Base-by-base conservation (phyloP, 2,797 vertebrate species). In the Coregonus ussuriensis region DNA sequence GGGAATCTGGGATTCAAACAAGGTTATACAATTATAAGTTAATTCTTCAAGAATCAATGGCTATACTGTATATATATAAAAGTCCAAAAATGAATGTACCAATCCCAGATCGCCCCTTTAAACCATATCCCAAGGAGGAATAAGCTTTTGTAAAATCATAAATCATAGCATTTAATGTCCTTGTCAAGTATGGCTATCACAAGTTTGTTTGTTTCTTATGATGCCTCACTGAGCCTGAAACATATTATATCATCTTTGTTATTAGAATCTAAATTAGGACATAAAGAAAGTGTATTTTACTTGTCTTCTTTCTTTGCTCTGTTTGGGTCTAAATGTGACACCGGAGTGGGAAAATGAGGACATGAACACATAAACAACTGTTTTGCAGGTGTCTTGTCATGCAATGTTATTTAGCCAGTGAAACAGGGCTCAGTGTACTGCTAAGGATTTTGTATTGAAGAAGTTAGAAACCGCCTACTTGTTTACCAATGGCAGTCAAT, bases 131-230 rank as follows among this genome's bases (percentile, higher is more conserved):
- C 72, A 29, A 77, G 75, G 75, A 77, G 75, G 75, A 41, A 66
- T 52, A 84, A 85, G 82, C 84, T 75, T 84, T 59, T n/a, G 56
- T 59, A 59, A n/a, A 72, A 76, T 75, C 29, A 77, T 88, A 86
- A 88, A 90, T 91, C 84, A 86, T 73, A 78, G 75, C 71, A 74
- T 82, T 86, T 11, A 25, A 21, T 79, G 72, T 77, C 78, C 72
- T 77, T 0, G 68, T 78, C 78, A 82, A 88, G 81, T 84, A 79
- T 13, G 21, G 82, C 78, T 63, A 72, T 74, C 77, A 73, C 86
- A 81, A 89, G 86, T 87, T 77, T 0, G 59, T 47, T 82, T 88
- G 86, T 89, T 82, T 87, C 82, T 72, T 9, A 82, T 47, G 31
- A 54, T 72, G 83, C 83, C 86, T 85, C 82, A 76, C 78, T 70